A percentile compares a stretch with the other conserved stretches of the same genome.
These are phyloP conservation scores for Neodiprion virginianus DNA, from an alignment of 1,140 invertebrate genomes.

Conservation along the genomic window DNA sequence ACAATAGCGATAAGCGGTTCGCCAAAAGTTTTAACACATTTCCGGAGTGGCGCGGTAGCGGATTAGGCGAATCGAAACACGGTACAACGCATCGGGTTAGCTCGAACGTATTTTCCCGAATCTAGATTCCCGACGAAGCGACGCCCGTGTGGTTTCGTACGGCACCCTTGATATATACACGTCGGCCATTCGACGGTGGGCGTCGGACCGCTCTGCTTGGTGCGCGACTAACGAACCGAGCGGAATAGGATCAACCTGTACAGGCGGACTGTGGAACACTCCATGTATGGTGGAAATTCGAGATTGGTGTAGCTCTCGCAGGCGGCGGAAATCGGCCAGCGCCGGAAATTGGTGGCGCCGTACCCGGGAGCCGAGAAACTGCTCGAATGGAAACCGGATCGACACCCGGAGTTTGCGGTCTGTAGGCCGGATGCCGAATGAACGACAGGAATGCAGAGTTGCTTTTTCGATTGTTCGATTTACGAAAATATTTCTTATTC, in stretches of 20 bases:
- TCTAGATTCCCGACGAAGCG: neutral
- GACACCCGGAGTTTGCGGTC: neutral
- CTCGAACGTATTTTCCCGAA: neutral
- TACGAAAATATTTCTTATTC: too few relatives aligned
- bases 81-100: neutral
- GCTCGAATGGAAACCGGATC: neutral
- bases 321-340: neutral
- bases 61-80: neutral
- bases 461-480: too few relatives aligned
- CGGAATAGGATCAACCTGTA: conserved; percentile 7
- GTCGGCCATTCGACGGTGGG: neutral
- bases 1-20: neutral
- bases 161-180: neutral
- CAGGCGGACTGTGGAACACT: neutral
- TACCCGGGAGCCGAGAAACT: neutral
- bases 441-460: neutral
- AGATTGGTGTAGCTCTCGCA: neutral
- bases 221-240: neutral
- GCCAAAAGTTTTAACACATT: neutral
- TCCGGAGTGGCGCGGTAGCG: neutral
- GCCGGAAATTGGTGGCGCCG: conserved; percentile 6
- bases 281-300: neutral
- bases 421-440: neutral
- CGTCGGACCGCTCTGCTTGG: neutral
- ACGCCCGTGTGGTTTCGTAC: neutral